A percentile compares a stretch with the other conserved stretches of the same genome.
Evolutionary conservation across 2,888 invertebrate genomes (phyloP).

Genomic region (Ophion obscuratus): DNA sequence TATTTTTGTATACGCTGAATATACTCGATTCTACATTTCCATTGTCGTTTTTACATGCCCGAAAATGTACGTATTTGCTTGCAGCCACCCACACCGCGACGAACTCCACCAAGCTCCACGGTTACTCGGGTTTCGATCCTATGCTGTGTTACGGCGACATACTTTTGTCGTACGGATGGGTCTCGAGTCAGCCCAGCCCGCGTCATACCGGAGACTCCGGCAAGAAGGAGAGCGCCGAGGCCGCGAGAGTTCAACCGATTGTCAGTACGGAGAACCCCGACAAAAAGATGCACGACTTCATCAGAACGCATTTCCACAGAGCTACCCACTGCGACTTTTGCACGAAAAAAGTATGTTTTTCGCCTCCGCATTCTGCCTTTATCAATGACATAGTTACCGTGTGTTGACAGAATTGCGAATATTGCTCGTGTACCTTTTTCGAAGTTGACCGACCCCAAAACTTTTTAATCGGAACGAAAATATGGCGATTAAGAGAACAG

Average conservation of each 20-base stretch:
- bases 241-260: conserved; percentile 74
- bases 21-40: not conserved
- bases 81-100: conserved; percentile 77
- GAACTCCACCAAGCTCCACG: conserved; percentile 81
- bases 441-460: too few relatives aligned
- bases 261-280: conserved; percentile 75
- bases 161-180: conserved; percentile 92
- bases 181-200: conserved; percentile 84
- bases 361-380: not conserved
- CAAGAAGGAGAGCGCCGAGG: conserved; percentile 77
- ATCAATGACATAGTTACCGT: too few relatives aligned
- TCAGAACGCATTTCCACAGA: conserved; percentile 94
- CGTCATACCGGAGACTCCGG: conserved; percentile 73
- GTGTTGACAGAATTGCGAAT: too few relatives aligned
- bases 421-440: too few relatives aligned
- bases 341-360: conserved; percentile 91
- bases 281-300: conserved; percentile 89
- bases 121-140: conserved; percentile 94
- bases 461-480: too few relatives aligned
- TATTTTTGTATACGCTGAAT: not conserved
- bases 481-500: too few relatives aligned
- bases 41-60: not conserved
- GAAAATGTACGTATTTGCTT: not conserved
- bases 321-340: conserved; percentile 97
- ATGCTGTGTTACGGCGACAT: conserved; percentile 96